Percentiles rank a stretch among this genome's conserved stretches.
phyloP scores from a whole-genome alignment of 1,140 invertebrate species.

The Oncopodura yosiiana region DNA sequence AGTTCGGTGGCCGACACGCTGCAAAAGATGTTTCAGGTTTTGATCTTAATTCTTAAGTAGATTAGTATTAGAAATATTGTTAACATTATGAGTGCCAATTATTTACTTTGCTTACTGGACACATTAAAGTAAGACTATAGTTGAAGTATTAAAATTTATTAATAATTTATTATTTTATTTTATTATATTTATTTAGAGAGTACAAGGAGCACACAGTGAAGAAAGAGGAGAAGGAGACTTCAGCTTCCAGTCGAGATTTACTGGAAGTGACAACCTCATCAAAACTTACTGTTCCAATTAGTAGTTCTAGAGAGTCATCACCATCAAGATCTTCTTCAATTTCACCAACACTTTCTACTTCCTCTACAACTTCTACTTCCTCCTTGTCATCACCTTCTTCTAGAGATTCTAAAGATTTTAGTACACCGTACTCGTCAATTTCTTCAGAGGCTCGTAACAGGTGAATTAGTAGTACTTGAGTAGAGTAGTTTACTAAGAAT shows the following conservation, averaged over 20 bases:
- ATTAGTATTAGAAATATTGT: conserved; percentile 2
- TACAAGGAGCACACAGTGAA: conserved; percentile 76
- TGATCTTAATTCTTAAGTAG: neutral
- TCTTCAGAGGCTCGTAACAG: conserved; percentile 31
- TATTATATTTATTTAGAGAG: conserved; percentile 48
- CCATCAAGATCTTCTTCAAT: neutral
- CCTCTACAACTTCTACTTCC: conserved; percentile 15
- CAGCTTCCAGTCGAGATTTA: neutral
- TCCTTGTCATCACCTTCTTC: too few relatives aligned
- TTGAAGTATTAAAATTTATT: conserved; percentile 32
- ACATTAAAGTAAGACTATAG: neutral
- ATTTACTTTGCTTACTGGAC: conserved; percentile 5
- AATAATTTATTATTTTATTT: conserved; percentile 22
- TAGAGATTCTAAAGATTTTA: conserved; percentile 31
- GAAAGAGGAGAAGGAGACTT: conserved; percentile 42
- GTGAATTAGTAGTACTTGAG: conserved; percentile 5
- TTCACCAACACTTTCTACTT: conserved; percentile 9
- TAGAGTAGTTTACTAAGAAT: neutral
- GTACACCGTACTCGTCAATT: conserved; percentile 35
- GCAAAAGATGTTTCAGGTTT: conserved; percentile 80
- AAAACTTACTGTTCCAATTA: neutral
- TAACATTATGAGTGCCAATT: neutral
- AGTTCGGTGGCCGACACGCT: conserved; percentile 81
- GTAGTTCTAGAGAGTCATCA: neutral
- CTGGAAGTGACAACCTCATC: neutral